Base-by-base conservation (phyloP, 2,113 vertebrate species). In the Eonycteris spelaea region DNA sequence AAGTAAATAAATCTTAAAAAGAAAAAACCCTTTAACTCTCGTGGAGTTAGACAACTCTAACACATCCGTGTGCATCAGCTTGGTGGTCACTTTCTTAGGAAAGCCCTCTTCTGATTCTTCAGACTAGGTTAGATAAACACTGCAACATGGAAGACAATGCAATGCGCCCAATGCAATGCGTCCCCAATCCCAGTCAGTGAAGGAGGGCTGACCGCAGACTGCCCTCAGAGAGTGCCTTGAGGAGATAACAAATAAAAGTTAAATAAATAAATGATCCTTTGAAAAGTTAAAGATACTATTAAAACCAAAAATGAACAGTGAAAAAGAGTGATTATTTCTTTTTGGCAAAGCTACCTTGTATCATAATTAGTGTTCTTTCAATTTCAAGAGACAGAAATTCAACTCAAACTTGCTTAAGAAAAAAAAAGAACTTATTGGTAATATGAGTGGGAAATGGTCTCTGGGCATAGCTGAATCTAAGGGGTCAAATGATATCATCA, bases 281-380 rank as follows among this genome's bases (percentile, higher is more conserved):
- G 18, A 77, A 91, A 94, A 86, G 77, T 51, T 59, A 82, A 93
- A 96, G 11, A 51, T 65, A 71, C 21, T 19, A 28, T 38, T 30
- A 83, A 87, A 95, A 87, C 28, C 48, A 78, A 87, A 96, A 93
- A 28, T 79, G 40, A 88, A 95, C 91, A 75, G 67, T 85, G 43
- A 77, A 45, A 35, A 53, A 57, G 67, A 86, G 35, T 82, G 21
- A 11, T 59, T 53, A 65, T 48, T 93, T 63, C 48, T 59, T 85
- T 61, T 63, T 61, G 74, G 33, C 33, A 94, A 93, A 59, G 19
- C 38, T 77, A 48, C n/a, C 24, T 91, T 82, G 33, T 65, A 59
- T 77, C 33, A 73, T 35, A 88, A 61, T 85, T 71, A 43, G 33
- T 55, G 15, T 53, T 79, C 6, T 85, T 90, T 35, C 43, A 51